Percentiles rank a stretch among this genome's conserved stretches.
These are phyloP conservation scores for Crocodylus rhombifer DNA, from an alignment of 2,797 vertebrate genomes.

Conservation along the genomic window DNA sequence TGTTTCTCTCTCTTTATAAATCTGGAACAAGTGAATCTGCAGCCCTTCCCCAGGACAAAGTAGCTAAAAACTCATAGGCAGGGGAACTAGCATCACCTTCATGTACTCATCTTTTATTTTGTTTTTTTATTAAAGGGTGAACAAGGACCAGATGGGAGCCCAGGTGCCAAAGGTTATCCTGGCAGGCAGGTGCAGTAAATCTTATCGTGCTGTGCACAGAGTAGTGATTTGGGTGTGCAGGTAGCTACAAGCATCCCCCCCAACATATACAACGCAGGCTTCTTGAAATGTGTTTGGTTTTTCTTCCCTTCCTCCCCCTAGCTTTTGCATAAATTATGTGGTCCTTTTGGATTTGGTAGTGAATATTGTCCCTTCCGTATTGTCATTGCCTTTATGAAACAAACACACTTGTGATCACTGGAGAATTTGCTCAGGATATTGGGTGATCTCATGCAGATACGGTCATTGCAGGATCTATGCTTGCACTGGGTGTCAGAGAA, in stretches of 20 bases:
- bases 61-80: not conserved
- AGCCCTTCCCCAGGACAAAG: not conserved
- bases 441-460: not conserved
- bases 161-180: conserved; percentile 99
- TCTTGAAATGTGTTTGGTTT: not conserved
- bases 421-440: not conserved
- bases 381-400: not conserved
- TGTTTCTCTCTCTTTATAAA: not conserved
- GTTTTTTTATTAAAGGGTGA: conserved; percentile 87
- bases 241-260: not conserved
- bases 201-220: conserved; percentile 86
- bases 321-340: rapidly evolving
- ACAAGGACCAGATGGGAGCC: conserved; percentile 90
- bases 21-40: not conserved
- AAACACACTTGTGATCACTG: not conserved
- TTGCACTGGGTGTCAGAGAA: not conserved
- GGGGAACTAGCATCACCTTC: conserved; percentile 2
- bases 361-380: not conserved
- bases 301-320: not conserved
- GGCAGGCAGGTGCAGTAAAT: conserved; percentile 99
- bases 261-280: not conserved
- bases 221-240: conserved; percentile 72
- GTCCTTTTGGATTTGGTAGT: not conserved
- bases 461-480: not conserved
- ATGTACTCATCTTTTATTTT: conserved; percentile 19